These are phyloP conservation scores for Montipora efflorescens DNA, from an alignment of 64 coral and sea anemone species.

Conservation along the genomic window DNA sequence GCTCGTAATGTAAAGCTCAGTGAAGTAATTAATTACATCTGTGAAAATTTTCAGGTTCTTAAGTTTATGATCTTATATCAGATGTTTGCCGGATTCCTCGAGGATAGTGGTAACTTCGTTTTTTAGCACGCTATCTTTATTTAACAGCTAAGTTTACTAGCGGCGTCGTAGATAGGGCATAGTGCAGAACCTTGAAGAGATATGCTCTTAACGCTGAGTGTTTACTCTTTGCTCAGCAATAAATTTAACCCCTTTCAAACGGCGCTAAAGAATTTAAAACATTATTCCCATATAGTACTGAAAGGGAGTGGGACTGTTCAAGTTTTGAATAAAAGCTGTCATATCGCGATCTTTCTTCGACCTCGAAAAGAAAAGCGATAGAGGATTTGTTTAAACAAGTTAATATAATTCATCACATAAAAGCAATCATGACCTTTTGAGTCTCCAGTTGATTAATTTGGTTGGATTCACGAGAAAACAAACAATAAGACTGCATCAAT, in stretches of 20 bases:
- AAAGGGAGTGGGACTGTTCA: not conserved
- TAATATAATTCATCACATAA: not conserved
- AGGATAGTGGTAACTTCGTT: not conserved
- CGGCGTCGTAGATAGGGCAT: not conserved
- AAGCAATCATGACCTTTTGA: not conserved
- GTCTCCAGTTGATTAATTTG: not conserved
- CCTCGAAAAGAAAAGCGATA: not conserved
- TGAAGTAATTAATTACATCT: slow-evolving; percentile 20
- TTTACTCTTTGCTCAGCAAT: not conserved
- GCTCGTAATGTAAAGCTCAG: not conserved
- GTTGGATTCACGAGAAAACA: not conserved
- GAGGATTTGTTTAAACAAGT: slow-evolving; percentile 16
- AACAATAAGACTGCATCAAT: too few species aligned
- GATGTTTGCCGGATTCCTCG: not conserved
- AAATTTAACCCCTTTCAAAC: too few species aligned
- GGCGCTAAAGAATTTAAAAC: not conserved
- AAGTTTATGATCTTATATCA: slow-evolving; percentile 13
- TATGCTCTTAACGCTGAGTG: not conserved
- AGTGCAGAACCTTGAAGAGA: not conserved
- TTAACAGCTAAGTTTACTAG: not conserved
- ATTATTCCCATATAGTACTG: slow-evolving; percentile 3
- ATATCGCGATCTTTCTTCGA: not conserved
- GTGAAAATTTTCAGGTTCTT: slow-evolving; percentile 10
- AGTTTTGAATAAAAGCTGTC: slow-evolving; percentile 12
- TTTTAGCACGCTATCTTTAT: not conserved